phyloP scores from a whole-genome alignment of 2,113 vertebrate genomes.

The Halichoeres trimaculatus region DNA sequence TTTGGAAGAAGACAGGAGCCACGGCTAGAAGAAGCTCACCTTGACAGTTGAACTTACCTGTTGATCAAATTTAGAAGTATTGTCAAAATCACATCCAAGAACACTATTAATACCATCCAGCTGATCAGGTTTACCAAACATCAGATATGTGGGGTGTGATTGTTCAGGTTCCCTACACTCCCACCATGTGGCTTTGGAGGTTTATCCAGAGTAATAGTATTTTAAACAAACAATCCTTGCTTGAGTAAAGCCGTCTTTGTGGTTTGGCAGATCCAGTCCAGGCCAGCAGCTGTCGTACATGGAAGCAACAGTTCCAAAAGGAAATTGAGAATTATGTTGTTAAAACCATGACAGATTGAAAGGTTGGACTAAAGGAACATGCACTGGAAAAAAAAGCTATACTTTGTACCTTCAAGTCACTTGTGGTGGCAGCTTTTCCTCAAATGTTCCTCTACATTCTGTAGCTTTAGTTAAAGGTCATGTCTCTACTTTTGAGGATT shows the following conservation, averaged over 20 bases:
- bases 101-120: no score
- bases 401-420: background rate
- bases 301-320: constrained; percentile 50
- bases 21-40: no score
- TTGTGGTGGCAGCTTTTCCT: no score
- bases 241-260: constrained; percentile 63
- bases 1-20: no score
- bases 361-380: constrained; percentile 19
- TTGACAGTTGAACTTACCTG: no score
- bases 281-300: constrained; percentile 67
- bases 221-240: constrained; percentile 69
- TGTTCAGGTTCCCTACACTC: constrained; percentile 28
- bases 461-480: constrained; percentile 36
- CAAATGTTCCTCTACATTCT: background rate
- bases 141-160: background rate
- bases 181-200: constrained; percentile 56
- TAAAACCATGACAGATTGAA: constrained; percentile 47
- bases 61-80: no score
- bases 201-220: constrained; percentile 65
- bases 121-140: no score
- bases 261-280: constrained; percentile 57
- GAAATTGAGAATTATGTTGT: constrained; percentile 72
- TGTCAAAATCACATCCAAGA: no score
- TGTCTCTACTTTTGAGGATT: constrained; percentile 21
- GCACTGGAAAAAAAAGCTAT: background rate